These are phyloP conservation scores for Xanthorhoe designata DNA, from an alignment of 2,888 invertebrate genomes.

Conservation along the genomic window DNA sequence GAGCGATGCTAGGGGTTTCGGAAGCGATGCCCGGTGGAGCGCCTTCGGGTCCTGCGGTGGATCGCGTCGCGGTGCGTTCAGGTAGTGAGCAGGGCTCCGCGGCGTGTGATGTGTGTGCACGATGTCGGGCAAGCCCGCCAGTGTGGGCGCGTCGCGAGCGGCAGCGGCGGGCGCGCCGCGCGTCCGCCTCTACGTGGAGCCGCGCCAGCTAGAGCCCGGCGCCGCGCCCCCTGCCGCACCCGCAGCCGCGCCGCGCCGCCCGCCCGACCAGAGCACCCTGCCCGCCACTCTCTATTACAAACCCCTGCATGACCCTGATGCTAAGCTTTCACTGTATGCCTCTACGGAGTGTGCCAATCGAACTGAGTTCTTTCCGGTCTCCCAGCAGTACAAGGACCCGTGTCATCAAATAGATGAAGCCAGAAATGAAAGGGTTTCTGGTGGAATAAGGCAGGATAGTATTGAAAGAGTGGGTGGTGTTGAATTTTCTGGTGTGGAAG, in stretches of 20 bases:
- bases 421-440: slow-evolving; percentile 52
- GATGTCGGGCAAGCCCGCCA: slow-evolving; percentile 93
- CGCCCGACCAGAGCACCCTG: slow-evolving; percentile 59
- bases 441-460: slow-evolving; percentile 63
- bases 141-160: slow-evolving; percentile 86
- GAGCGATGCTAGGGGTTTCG: slow-evolving; percentile 74
- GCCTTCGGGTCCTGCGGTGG: slow-evolving; percentile 59
- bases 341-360: slow-evolving; percentile 54
- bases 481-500: slow-evolving; percentile 66
- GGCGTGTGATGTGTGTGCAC: slow-evolving; percentile 90
- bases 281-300: slow-evolving; percentile 67
- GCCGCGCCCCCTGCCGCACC: slow-evolving; percentile 68
- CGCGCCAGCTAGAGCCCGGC: slow-evolving; percentile 82
- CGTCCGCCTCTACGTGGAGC: slow-evolving; percentile 84
- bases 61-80: slow-evolving; percentile 69
- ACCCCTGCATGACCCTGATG: slow-evolving; percentile 62
- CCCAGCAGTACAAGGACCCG: slow-evolving; percentile 68
- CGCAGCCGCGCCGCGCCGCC: slow-evolving; percentile 56
- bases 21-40: slow-evolving; percentile 76
- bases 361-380: slow-evolving; percentile 62
- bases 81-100: slow-evolving; percentile 76
- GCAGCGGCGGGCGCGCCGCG: slow-evolving; percentile 81
- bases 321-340: slow-evolving; percentile 62
- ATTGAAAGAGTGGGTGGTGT: slow-evolving; percentile 54
- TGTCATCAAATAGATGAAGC: slow-evolving; percentile 62